Percentiles rank a stretch among this genome's conserved stretches.
phyloP scores from a whole-genome alignment of 2,113 vertebrate genomes.

The Bolborhynchus lineola region DNA sequence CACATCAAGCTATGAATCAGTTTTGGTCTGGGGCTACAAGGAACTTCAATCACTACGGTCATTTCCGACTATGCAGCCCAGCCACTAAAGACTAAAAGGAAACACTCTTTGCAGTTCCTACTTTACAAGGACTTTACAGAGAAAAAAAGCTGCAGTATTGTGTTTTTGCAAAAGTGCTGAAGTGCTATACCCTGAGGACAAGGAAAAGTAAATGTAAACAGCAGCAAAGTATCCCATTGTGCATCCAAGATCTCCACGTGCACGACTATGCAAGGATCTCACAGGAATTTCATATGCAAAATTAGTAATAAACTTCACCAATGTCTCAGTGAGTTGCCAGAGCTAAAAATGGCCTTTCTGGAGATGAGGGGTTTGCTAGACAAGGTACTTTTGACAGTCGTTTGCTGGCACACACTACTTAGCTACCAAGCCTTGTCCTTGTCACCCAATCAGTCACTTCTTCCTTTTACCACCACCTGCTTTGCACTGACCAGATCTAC shows the following conservation, averaged over 20 bases:
- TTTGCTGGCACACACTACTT: neutral
- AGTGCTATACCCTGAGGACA: neutral
- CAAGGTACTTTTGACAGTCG: neutral
- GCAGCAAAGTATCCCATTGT: neutral
- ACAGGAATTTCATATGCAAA: neutral
- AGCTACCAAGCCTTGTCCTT: neutral
- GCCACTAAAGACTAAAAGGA: neutral
- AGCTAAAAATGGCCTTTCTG: neutral
- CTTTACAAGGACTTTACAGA: neutral
- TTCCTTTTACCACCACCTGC: neutral
- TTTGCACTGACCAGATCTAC: neutral
- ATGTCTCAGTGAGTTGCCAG: neutral
- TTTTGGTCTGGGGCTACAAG: neutral
- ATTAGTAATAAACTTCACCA: neutral
- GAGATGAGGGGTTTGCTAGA: neutral
- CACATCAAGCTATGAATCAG: neutral
- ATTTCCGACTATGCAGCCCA: conserved; percentile 23
- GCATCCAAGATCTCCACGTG: neutral
- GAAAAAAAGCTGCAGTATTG: neutral
- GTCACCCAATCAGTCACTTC: neutral
- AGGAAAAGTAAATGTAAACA: neutral
- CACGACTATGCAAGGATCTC: neutral
- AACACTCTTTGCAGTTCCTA: neutral
- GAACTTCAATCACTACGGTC: conserved; percentile 51
- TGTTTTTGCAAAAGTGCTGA: neutral